A percentile compares a stretch with the other conserved stretches of the same genome.
phyloP scores from a whole-genome alignment of 2,113 vertebrate species.

The human region DNA sequence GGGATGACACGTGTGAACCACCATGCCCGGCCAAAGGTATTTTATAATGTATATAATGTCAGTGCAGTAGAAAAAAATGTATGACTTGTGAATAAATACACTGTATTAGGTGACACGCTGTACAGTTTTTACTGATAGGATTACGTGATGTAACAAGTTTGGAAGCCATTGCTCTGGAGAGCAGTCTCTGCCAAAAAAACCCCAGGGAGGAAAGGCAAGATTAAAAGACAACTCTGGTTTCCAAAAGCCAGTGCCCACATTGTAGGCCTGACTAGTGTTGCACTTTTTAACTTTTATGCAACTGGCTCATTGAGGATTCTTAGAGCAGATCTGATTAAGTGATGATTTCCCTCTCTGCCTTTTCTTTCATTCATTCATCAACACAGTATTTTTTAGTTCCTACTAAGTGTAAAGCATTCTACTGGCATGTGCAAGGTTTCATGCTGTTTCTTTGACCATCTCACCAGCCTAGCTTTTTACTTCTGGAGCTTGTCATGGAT shows the following conservation, averaged over 20 bases:
- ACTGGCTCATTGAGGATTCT: neutral
- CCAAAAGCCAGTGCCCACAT: constrained; percentile 48
- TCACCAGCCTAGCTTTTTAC: neutral
- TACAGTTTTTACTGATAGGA: neutral
- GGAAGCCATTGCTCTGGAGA: neutral
- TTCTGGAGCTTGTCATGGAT: neutral
- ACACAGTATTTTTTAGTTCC: neutral
- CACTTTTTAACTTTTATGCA: neutral
- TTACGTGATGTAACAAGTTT: neutral
- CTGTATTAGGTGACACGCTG: neutral
- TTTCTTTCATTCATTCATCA: neutral
- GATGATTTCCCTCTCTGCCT: neutral
- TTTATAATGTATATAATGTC: neutral
- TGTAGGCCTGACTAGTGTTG: constrained; percentile 57
- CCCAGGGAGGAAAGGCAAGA: neutral
- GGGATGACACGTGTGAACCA: no score
- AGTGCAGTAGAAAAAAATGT: neutral
- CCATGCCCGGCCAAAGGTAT: neutral
- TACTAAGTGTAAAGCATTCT: neutral
- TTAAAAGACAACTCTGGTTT: neutral
- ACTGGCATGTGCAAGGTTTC: neutral
- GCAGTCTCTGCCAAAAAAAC: neutral
- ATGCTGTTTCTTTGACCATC: neutral
- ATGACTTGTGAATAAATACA: neutral
- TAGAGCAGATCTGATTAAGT: neutral